Evolutionary conservation across 2,888 invertebrate genomes (phyloP).

Genomic region (Cephalotes varians): DNA sequence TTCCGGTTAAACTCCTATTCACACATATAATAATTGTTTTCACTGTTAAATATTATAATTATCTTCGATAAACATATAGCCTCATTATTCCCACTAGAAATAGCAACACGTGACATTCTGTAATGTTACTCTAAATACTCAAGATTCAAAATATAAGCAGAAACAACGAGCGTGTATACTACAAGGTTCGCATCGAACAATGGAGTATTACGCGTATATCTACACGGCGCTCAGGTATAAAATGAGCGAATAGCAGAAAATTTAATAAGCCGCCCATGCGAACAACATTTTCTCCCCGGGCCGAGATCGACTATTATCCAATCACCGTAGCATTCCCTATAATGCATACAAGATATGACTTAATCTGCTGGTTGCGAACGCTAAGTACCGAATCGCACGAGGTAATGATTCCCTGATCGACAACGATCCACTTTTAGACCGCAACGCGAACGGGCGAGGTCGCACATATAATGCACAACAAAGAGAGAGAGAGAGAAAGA

Average conservation of each 20-base stretch:
- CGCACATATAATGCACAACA: constrained; percentile 57
- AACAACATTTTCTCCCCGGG: constrained; percentile 43
- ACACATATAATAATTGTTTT: constrained; percentile 28
- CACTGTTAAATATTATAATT: constrained; percentile 3
- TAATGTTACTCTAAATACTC: constrained; percentile 23
- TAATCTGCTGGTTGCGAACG: constrained; percentile 78
- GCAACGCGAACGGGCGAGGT: constrained; percentile 22
- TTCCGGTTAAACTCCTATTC: constrained; percentile 28
- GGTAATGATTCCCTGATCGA: constrained; percentile 73
- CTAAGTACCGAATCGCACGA: constrained; percentile 71
- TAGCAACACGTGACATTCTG: background rate
- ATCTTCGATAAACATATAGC: constrained; percentile 23
- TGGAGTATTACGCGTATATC: constrained; percentile 54
- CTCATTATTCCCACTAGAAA: constrained; percentile 20
- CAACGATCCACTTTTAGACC: constrained; percentile 63
- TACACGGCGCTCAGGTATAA: constrained; percentile 27
- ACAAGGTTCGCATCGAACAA: constrained; percentile 15
- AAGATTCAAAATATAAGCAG: constrained; percentile 30
- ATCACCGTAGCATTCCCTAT: constrained; percentile 54
- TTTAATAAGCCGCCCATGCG: constrained; percentile 62
- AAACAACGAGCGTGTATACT: background rate
- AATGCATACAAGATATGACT: constrained; percentile 80
- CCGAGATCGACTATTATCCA: constrained; percentile 61
- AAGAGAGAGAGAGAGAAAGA: background rate
- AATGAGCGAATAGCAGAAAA: constrained; percentile 60